These are phyloP conservation scores for Magallana nippona DNA, from an alignment of 2,888 invertebrate species.

Conservation along the genomic window DNA sequence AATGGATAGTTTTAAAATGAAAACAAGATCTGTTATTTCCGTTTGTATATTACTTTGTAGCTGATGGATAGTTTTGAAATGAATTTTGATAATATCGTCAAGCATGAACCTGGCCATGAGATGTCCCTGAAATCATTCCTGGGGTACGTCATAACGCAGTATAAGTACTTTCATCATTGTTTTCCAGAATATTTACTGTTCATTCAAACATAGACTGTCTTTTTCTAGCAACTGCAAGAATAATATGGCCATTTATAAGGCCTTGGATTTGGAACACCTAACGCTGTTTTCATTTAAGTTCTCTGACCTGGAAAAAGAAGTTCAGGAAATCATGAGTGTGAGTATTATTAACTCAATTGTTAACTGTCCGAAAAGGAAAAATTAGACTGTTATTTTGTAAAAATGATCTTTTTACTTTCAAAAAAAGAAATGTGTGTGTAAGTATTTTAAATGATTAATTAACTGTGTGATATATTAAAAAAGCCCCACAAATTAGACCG, in stretches of 20 bases:
- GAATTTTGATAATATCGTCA: background rate
- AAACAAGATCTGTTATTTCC: too few relatives aligned
- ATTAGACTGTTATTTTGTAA: too few relatives aligned
- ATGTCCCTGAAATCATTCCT: background rate
- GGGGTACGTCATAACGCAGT: background rate
- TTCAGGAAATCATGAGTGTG: slow-evolving; percentile 1
- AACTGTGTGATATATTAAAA: too few relatives aligned
- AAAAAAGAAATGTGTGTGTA: too few relatives aligned
- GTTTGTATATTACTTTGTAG: background rate
- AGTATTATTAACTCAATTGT: background rate
- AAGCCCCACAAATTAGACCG: too few relatives aligned
- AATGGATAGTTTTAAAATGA: too few relatives aligned
- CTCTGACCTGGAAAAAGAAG: slow-evolving; percentile 4
- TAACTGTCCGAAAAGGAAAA: too few relatives aligned
- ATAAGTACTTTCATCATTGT: background rate
- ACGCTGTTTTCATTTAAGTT: slow-evolving; percentile 22
- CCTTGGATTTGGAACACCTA: slow-evolving; percentile 36
- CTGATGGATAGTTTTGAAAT: background rate
- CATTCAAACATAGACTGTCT: background rate
- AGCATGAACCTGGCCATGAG: background rate
- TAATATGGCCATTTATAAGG: slow-evolving; percentile 36
- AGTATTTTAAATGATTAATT: too few relatives aligned
- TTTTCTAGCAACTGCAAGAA: slow-evolving; percentile 37
- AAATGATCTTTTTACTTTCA: too few relatives aligned
- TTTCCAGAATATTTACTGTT: background rate